These are phyloP conservation scores for Acipenser transmontanus DNA, from an alignment of 2,797 vertebrate genomes.

Conservation along the genomic window DNA sequence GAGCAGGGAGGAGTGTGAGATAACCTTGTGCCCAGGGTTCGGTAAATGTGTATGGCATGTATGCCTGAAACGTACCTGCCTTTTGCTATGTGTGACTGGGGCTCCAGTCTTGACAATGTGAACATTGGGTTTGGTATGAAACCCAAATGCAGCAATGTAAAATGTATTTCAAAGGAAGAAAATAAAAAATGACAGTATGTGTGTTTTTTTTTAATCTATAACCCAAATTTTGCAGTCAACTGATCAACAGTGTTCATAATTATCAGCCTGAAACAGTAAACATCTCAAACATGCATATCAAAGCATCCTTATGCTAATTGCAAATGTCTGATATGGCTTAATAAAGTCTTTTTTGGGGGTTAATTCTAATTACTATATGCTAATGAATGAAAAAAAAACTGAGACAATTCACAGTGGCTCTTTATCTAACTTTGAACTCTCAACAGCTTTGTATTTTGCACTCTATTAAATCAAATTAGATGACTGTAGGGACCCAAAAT, in stretches of 20 bases:
- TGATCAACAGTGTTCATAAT: not conserved
- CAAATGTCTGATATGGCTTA: constrained; percentile 4
- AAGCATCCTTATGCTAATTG: not conserved
- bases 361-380: constrained; percentile 2
- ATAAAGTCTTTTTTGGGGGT: not conserved
- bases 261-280: constrained; percentile 1
- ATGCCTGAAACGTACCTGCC: too few relatives aligned
- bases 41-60: too few relatives aligned
- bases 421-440: not conserved
- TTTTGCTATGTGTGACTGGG: too few relatives aligned
- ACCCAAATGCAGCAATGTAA: too few relatives aligned
- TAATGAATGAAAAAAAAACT: not conserved
- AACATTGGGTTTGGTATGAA: too few relatives aligned
- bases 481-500: too few relatives aligned
- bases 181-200: not conserved
- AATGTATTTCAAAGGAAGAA: too few relatives aligned
- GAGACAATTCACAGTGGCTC: not conserved
- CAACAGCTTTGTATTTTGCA: not conserved
- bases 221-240: not conserved
- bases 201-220: not conserved
- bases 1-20: too few relatives aligned
- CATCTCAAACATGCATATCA: not conserved
- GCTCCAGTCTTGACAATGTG: too few relatives aligned
- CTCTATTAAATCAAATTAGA: too few relatives aligned
- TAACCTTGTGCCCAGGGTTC: too few relatives aligned